Evolutionary conservation across 2,797 vertebrate species (phyloP).

Genomic region (Acanthopagrus latus): DNA sequence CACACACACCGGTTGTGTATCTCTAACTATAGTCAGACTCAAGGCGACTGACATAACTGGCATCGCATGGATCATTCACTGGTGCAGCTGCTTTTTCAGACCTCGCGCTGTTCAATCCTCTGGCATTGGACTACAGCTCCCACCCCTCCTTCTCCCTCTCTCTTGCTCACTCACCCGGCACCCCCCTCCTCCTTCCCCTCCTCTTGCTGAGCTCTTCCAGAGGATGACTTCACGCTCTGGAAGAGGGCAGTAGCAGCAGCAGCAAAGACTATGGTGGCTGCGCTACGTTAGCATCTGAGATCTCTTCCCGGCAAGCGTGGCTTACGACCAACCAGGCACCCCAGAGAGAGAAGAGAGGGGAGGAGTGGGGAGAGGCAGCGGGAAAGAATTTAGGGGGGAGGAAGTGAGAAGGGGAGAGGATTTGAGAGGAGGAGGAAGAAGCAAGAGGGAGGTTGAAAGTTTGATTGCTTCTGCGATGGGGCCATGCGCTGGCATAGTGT

Average conservation of each 20-base stretch:
- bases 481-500: slow-evolving; percentile 26
- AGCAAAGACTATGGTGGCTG: slow-evolving; percentile 59
- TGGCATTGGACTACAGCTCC: slow-evolving; percentile 74
- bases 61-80: slow-evolving; percentile 91
- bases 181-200: slow-evolving; percentile 18
- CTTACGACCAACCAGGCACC: slow-evolving; percentile 49
- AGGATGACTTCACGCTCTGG: slow-evolving; percentile 82
- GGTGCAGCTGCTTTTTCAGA: slow-evolving; percentile 95
- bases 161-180: slow-evolving; percentile 38
- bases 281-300: slow-evolving; percentile 71
- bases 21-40: slow-evolving; percentile 96
- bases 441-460: slow-evolving; percentile 72
- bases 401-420: slow-evolving; percentile 38
- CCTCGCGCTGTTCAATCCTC: slow-evolving; percentile 80
- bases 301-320: slow-evolving; percentile 58
- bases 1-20: slow-evolving; percentile 69
- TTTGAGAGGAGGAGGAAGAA: slow-evolving; percentile 45
- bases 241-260: slow-evolving; percentile 68
- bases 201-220: slow-evolving; percentile 69
- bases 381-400: slow-evolving; percentile 52
- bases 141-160: slow-evolving; percentile 33
- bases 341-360: slow-evolving; percentile 25
- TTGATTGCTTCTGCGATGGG: slow-evolving; percentile 62
- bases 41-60: slow-evolving; percentile 90
- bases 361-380: slow-evolving; percentile 37